These are phyloP conservation scores for Agrochola lota DNA, from an alignment of 2,888 invertebrate species.

Conservation along the genomic window DNA sequence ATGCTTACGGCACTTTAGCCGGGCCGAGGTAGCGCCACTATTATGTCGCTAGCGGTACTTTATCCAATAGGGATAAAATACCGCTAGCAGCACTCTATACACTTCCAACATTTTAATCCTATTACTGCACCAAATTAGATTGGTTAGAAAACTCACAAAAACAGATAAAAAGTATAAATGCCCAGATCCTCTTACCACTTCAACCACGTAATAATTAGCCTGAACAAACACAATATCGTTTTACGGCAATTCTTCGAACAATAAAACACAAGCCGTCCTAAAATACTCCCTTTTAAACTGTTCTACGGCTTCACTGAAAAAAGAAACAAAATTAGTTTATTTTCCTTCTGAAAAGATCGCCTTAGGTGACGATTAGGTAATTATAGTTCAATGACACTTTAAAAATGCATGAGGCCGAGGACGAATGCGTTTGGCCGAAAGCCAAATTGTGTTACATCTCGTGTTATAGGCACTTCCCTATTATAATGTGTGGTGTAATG, in stretches of 20 bases:
- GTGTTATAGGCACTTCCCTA: constrained; percentile 58
- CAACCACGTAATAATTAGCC: constrained; percentile 48
- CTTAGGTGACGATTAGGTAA: constrained; percentile 65
- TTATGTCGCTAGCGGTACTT: too few relatives aligned
- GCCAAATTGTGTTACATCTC: constrained; percentile 56
- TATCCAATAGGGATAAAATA: too few relatives aligned
- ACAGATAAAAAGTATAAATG: constrained; percentile 18
- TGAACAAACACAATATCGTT: constrained; percentile 44
- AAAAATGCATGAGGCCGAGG: constrained; percentile 57
- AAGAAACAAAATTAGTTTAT: constrained; percentile 16
- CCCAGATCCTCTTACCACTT: constrained; percentile 37
- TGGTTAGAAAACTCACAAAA: not conserved
- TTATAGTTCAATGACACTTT: constrained; percentile 71
- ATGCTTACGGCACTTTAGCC: too few relatives aligned
- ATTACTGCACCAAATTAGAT: not conserved
- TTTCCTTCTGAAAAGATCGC: constrained; percentile 11
- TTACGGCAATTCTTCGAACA: constrained; percentile 43
- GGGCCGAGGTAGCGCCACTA: too few relatives aligned
- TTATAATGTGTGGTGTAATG: constrained; percentile 31
- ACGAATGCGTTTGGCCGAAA: constrained; percentile 62
- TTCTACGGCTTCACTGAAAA: constrained; percentile 7
- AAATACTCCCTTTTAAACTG: constrained; percentile 32
- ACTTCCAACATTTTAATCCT: not conserved
- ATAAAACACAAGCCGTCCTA: constrained; percentile 29
- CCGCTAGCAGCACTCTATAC: too few relatives aligned